Conservation (phyloP, 2,113 vertebrate genomes). For the Boulengeromyrus knoepffleri region DNA sequence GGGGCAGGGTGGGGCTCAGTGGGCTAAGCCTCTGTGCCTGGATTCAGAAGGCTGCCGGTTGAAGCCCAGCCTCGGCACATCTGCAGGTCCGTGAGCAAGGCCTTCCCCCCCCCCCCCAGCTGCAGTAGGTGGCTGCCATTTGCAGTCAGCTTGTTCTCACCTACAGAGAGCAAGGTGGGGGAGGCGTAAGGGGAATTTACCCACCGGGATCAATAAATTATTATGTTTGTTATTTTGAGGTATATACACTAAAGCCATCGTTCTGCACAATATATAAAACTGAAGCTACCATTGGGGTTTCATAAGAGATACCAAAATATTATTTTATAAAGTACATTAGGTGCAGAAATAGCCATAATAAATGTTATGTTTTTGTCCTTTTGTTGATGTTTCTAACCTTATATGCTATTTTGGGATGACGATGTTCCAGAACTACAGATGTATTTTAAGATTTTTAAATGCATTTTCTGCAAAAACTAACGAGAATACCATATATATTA, state of each 20-base stretch:
- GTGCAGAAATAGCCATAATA: background rate
- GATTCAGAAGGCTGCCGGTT: too few species aligned
- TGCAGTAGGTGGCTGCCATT: too few species aligned
- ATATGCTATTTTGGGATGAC: background rate
- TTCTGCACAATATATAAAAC: background rate
- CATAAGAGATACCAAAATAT: background rate
- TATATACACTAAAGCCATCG: background rate
- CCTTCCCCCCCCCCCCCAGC: too few species aligned
- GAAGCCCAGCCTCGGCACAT: too few species aligned
- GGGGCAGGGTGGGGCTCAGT: too few species aligned
- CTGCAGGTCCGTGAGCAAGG: too few species aligned
- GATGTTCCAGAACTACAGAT: background rate
- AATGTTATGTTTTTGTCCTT: background rate
- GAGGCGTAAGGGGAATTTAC: too few species aligned
- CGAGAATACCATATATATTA: background rate
- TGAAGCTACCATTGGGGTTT: background rate
- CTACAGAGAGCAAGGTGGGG: too few species aligned
- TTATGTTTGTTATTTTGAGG: background rate
- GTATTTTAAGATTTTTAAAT: background rate
- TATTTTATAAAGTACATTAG: background rate
- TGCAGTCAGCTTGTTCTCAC: too few species aligned
- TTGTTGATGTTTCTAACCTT: background rate
- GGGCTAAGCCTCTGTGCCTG: too few species aligned
- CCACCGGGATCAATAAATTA: too few species aligned
- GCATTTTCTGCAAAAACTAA: background rate